phyloP scores from a whole-genome alignment of 1,140 invertebrate species.

The Eupeodes corollae region DNA sequence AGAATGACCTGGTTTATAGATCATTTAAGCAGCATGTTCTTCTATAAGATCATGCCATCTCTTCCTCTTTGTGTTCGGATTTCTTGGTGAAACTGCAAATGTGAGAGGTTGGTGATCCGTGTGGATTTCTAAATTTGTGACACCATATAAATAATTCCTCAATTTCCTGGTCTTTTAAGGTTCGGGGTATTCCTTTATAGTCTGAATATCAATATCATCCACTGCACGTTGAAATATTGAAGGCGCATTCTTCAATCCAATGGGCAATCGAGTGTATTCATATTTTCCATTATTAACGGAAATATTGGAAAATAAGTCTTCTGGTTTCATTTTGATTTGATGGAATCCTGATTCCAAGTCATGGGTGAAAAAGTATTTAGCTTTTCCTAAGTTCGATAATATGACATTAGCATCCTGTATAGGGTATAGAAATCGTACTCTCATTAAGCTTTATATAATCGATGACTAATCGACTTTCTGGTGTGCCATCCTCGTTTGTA shows the following conservation, averaged over 20 bases:
- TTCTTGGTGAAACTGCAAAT: constrained; percentile 24
- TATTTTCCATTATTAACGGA: constrained; percentile 23
- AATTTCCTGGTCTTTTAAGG: constrained; percentile 23
- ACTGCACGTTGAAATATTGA: constrained; percentile 37
- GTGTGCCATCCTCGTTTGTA: too few relatives aligned
- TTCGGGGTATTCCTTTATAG: constrained; percentile 12
- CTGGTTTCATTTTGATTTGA: constrained; percentile 12
- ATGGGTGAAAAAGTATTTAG: constrained; percentile 15
- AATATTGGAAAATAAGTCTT: too few relatives aligned
- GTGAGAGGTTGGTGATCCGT: too few relatives aligned
- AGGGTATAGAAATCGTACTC: constrained; percentile 35
- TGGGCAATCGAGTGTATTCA: constrained; percentile 28
- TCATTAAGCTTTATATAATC: constrained; percentile 26
- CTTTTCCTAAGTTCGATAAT: too few relatives aligned
- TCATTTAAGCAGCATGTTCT: constrained; percentile 30
- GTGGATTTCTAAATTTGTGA: too few relatives aligned
- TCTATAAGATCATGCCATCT: constrained; percentile 25
- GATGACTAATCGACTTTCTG: constrained; percentile 23
- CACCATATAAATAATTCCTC: constrained; percentile 21
- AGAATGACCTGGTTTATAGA: constrained; percentile 21
- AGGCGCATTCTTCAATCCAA: constrained; percentile 29
- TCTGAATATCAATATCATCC: constrained; percentile 16
- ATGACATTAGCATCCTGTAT: constrained; percentile 39
- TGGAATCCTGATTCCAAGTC: constrained; percentile 4
- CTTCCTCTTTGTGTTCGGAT: constrained; percentile 25